These are phyloP conservation scores for Phrynosoma blainvillii DNA, from an alignment of 2,113 vertebrate genomes.

Conservation along the genomic window DNA sequence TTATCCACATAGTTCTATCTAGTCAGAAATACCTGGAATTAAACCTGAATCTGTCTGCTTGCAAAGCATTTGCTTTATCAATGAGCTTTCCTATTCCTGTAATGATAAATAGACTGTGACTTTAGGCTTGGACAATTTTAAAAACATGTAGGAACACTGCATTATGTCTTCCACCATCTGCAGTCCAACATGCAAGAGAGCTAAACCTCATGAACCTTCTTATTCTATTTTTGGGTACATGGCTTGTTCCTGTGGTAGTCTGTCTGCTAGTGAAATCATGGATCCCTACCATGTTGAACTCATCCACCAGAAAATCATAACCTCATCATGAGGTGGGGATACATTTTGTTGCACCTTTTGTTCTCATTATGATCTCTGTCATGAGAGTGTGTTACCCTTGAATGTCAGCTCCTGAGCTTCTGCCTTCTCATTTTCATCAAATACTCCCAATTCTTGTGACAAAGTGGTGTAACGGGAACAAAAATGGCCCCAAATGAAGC, in stretches of 20 bases:
- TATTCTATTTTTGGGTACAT: conserved; percentile 4
- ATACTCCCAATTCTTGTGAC: conserved; percentile 67
- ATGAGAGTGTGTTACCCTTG: conserved; percentile 56
- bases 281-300: conserved; percentile 36
- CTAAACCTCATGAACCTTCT: conserved; percentile 1
- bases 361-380: conserved; percentile 61
- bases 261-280: conserved; percentile 3
- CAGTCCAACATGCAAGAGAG: not conserved
- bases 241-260: not conserved
- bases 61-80: too few species aligned
- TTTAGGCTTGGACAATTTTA: not conserved
- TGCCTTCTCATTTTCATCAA: conserved; percentile 67
- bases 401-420: conserved; percentile 56
- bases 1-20: too few species aligned
- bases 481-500: conserved; percentile 75
- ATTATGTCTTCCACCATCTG: not conserved
- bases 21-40: too few species aligned
- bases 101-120: not conserved
- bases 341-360: conserved; percentile 53
- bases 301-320: conserved; percentile 49
- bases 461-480: conserved; percentile 67
- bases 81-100: not conserved
- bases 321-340: conserved; percentile 43
- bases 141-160: not conserved
- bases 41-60: too few species aligned